These are phyloP conservation scores for Helogale parvula DNA, from an alignment of 2,113 vertebrate genomes.

Conservation along the genomic window DNA sequence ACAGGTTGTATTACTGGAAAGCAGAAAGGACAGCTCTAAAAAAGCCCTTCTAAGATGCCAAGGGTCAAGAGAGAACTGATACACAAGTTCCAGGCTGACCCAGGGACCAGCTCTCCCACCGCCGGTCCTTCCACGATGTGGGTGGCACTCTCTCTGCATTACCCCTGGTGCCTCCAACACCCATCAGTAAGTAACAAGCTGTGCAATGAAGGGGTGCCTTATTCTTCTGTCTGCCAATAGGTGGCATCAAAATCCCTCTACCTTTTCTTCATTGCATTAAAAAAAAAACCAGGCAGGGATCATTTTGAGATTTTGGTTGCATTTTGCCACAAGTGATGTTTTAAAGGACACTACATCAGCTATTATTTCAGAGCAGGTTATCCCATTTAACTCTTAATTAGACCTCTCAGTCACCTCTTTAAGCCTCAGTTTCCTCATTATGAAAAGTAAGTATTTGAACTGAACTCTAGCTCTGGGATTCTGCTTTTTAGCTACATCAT, in stretches of 20 bases:
- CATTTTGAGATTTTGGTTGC: not conserved
- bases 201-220: not conserved
- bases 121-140: too few relatives aligned
- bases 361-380: not conserved
- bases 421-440: not conserved
- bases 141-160: not conserved
- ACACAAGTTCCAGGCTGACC: not conserved
- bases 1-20: slow-evolving; percentile 49
- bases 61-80: not conserved
- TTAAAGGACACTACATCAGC: not conserved
- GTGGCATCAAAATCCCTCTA: slow-evolving; percentile 83
- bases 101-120: not conserved
- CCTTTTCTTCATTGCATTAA: slow-evolving; percentile 22
- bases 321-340: not conserved
- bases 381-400: not conserved
- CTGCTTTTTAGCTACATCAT: not conserved
- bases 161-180: not conserved
- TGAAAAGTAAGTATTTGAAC: not conserved
- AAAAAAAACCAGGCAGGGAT: not conserved
- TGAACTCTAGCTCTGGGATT: not conserved
- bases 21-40: not conserved
- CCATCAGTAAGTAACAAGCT: not conserved
- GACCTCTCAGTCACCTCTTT: not conserved
- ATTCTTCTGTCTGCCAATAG: slow-evolving; percentile 77
- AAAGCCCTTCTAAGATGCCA: not conserved